Evolutionary conservation across 2,113 vertebrate species (phyloP), one percentile per base, ranked within the genome.

Genomic region (Cololabis saira): DNA sequence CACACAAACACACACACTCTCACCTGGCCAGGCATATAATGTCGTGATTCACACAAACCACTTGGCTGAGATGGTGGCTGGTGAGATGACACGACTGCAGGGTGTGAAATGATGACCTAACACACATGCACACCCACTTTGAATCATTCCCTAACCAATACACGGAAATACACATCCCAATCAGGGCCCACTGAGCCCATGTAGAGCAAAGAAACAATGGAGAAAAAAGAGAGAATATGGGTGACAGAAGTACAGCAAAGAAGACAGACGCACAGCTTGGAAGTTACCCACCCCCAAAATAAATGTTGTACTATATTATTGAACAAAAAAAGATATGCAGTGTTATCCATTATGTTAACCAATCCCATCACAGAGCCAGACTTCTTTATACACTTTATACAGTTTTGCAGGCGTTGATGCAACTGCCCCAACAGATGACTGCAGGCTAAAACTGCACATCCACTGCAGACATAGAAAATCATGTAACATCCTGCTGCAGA

Each of bases 121-220:
- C 52, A 63, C 42, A 37, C 33, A 33, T 19, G 53, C 53, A 68
- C 41, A 43, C 58, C 61, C 74, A 59, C 56, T 63, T 68, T 16
- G 67, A 76, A 68, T 77, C 70, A 80, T 45, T 52, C 41, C 61
- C 57, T 7, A 62, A 73, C 53, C 59, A 72, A 67, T 43, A 65
- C 58, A 57, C 50, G 73, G 60, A 67, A 14, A 63, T 43, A 66
- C 68, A 57, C 60, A 47, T 70, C 69, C 70, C 74, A 76, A 88
- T 86, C 77, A 72, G 71, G 42, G 45, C 45, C 48, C 64, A 78
- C 74, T 86, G 83, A 84, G 61, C 72, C 74, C 71, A 74, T 67
- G 73, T 68, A 48, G 71, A 63, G 61, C 62, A 61, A 63, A 58
- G 56, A 53, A 49, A 48, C n/a, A 51, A 27, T 37, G 19, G 30